Evolutionary conservation across 1,140 invertebrate genomes (phyloP).

Genomic region (Centruroides sculpturatus): DNA sequence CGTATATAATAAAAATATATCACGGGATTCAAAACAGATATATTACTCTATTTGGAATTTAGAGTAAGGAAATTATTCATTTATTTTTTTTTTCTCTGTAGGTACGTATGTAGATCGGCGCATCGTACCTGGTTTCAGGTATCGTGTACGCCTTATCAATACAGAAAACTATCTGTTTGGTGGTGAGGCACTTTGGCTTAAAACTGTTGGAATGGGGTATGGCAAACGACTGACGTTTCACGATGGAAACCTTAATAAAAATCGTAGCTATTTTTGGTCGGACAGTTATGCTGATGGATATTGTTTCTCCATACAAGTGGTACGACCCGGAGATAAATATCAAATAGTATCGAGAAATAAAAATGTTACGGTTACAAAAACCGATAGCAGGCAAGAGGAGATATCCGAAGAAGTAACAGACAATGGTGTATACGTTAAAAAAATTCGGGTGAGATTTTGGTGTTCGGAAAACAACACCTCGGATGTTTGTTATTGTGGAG

Average conservation of each 20-base stretch:
- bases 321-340: slow-evolving; percentile 42
- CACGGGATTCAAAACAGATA: no score
- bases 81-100: slow-evolving; percentile 18
- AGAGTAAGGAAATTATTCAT: slow-evolving; percentile 17
- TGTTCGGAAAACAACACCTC: no score
- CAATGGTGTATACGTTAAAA: no score
- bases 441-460: no score
- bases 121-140: slow-evolving; percentile 54
- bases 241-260: slow-evolving; percentile 42
- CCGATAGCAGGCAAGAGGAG: no score
- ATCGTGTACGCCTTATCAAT: slow-evolving; percentile 47
- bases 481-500: no score
- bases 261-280: slow-evolving; percentile 56
- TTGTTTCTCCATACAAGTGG: slow-evolving; percentile 48
- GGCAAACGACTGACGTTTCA: slow-evolving; percentile 58
- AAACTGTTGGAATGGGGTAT: slow-evolving; percentile 56
- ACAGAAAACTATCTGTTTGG: slow-evolving; percentile 45
- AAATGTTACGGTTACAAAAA: no score
- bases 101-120: slow-evolving; percentile 57
- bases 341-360: no score
- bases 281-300: slow-evolving; percentile 55
- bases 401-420: no score
- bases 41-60: no score
- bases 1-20: no score
- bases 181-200: slow-evolving; percentile 43